Evolutionary conservation across 2,113 vertebrate genomes (phyloP).

Genomic region (Pituophis catenifer): DNA sequence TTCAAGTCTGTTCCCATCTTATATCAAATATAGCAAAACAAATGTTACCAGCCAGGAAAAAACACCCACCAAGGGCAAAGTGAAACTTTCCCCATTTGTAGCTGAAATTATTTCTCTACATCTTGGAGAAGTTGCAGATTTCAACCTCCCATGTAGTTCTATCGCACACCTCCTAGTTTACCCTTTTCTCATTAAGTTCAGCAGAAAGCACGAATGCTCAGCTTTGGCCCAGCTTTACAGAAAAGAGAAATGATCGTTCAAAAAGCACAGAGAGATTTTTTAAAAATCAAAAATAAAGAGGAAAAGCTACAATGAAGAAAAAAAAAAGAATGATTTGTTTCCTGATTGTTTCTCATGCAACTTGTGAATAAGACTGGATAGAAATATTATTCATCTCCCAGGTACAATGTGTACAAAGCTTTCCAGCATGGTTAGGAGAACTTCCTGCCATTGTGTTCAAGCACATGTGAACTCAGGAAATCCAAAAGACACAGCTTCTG

Average conservation of each 20-base stretch:
- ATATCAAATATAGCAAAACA: not conserved
- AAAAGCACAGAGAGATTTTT: not conserved
- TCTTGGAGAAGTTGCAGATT: not conserved
- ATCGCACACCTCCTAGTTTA: not conserved
- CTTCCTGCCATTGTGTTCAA: slow-evolving; percentile 45
- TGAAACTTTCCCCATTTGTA: not conserved
- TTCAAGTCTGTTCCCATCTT: not conserved
- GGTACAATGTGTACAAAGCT: slow-evolving; percentile 8
- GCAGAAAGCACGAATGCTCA: not conserved
- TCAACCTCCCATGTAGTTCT: not conserved
- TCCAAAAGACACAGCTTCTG: not conserved
- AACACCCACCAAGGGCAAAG: not conserved
- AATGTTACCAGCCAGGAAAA: not conserved
- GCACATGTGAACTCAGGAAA: slow-evolving; percentile 24
- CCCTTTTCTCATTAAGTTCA: not conserved
- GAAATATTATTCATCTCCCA: slow-evolving; percentile 23
- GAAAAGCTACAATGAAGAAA: accelerated
- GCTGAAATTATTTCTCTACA: not conserved
- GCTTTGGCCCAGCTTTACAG: not conserved
- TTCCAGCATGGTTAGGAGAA: not conserved
- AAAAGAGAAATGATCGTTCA: not conserved
- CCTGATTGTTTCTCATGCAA: slow-evolving; percentile 7
- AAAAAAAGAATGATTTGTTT: not conserved
- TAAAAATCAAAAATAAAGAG: not conserved
- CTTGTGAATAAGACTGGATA: not conserved